Base-by-base conservation (phyloP, 1,140 invertebrate species). In the Meloidogyne exigua region DNA sequence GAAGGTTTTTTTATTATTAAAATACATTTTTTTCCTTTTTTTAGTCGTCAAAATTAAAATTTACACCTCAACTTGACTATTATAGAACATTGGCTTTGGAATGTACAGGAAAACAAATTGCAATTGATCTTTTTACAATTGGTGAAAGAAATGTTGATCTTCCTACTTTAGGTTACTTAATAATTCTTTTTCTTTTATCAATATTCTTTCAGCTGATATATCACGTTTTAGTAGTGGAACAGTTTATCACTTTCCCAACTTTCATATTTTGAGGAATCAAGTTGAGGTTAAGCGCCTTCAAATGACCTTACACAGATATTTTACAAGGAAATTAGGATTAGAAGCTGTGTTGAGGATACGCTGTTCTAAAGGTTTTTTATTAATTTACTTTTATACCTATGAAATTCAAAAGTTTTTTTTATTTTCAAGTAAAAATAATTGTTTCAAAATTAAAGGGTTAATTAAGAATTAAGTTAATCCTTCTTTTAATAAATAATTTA, bases 291-390 rank as follows among this genome's bases (percentile, higher is more conserved):
- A 93, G 67, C 91, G 91, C 68, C 92, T 97, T 76, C 91, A 92
- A 49, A 90, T 91, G 75, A 92, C 92, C 88, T 89, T 99, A 0
- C 91, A 92, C 32, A 90, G 96, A 66, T 99, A 99, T 89, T 89
- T 99, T 2, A 93, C 93, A 0, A 90, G 97, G 77, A 98, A 98
- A 89, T 96, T 99, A 81, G 96, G 97, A 44, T 98, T 99, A 88
- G 97, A 99, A 89, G 94, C 97, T 57, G 96, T 99, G 0, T 95
- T 99, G 94, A 91, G 97, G 85, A 92, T 99, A 74, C 91, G 96
- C 7, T 98, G 95, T 87, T 95, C 95, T 11, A 88, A 88, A 91
- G 93, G 92, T 92, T 77, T 36, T 80, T 66, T 68, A 68, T 44
- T 72, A 28, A 15, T 11, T n/a, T n/a, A n/a, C n/a, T n/a, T n/a